Evolutionary conservation across 92 coral and sea anemone species (phyloP), one percentile per base, ranked within the genome.

Genomic region (Paragorgia papillata): DNA sequence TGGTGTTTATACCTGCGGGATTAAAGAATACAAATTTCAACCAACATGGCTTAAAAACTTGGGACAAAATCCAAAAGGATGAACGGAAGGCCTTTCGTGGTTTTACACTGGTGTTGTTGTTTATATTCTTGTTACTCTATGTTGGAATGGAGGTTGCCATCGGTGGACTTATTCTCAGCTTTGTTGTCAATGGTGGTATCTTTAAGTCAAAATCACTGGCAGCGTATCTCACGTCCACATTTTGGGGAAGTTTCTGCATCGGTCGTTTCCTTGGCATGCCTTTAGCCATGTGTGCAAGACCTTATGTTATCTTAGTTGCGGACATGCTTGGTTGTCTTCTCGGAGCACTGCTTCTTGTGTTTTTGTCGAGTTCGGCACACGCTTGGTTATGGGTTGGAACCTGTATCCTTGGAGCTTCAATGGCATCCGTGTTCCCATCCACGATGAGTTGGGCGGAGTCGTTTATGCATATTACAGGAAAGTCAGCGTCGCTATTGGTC

Each of bases 241-340:
- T 89, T 82, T 95, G 99, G 99, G 99, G 99, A 13, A 95, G 95
- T 61, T 95, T 95, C 79, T 88, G 97, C 9, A 48, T 89, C 18
- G 92, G 86, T 4, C 87, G 99, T 34, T 86, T 95, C 7, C 62
- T 86, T 49, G 51, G 97, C 7, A 94, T 95, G 9, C 97, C 97
- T 2, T 1, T 91, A 51, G 59, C 99, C 22, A 87, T 75, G 57
- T 82, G 59, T 49, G 73, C 89, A 19, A 82, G 87, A 54, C 88
- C 98, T 1, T 69, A 80, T 35, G 82, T 85, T 9, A 88, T 94
- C 86, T 35, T 94, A 12, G 32, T 89, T 14, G 32, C 78, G 9
- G 97, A 86, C 41, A 65, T 94, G 55, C 43, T 70, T 6, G 97
- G 98, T 10, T 86, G 89, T 57, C 44, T 87, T 4, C 2, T 91